Evolutionary conservation across 2,113 vertebrate species (phyloP), one percentile per base, ranked within the genome.

Genomic region (Polypterus bichir): DNA sequence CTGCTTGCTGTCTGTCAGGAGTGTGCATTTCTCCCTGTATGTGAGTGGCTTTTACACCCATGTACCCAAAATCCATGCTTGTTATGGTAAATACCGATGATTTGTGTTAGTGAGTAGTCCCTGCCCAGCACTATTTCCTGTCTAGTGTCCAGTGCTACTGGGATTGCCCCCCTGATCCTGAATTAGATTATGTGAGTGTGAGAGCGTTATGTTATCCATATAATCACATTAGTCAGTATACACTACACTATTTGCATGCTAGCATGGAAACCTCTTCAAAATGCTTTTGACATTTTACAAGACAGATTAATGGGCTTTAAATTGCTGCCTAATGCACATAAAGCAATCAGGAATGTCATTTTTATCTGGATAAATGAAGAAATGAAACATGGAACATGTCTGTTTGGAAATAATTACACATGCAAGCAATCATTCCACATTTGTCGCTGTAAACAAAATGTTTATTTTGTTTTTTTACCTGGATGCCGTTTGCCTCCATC

Each of bases 231-330:
- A 27, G 27, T 27, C 27, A 27, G 27, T 27, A 27, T 27, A 27
- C n/a, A 7, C 56, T 5, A 6, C 27, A 4, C 56, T 44, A 57
- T 57, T 3, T 44, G n/a, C 9, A 57, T 44, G 56, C 4, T 3
- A 44, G 27, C 46, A 45, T 45, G 59, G 60, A 69, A 64, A 57
- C 63, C 49, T 51, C 8, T 49, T 59, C 27, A 56, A 59, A 67
- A 66, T 47, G 73, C 68, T 58, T 68, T 59, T 78, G 66, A 74
- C 74, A 76, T 80, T 83, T 86, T 84, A 83, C 60, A 66, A 70
- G 46, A 59, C 67, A 78, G 83, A 86, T 86, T 88, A 86, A 76
- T 75, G 71, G 71, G 60, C 61, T 81, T 65, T 72, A 85, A 86
- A 83, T 77, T 83, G 79, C 74, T 69, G 70, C 74, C 72, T 79